Conservation (phyloP, 2,113 vertebrate species). For the Pachyramphus minor region DNA sequence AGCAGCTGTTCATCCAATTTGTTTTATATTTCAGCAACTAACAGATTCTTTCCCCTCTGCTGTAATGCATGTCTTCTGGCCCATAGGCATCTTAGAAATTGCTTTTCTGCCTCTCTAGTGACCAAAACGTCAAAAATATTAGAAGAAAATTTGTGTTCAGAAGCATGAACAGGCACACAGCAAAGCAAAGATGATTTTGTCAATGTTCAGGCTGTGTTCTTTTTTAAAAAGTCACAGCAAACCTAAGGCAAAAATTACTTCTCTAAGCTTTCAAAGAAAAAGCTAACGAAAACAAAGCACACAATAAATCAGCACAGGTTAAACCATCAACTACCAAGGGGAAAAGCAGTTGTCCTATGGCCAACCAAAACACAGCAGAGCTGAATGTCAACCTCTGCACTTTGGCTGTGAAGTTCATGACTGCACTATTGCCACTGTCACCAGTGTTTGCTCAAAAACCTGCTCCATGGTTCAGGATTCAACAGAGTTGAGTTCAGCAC, state of each 20-base stretch:
- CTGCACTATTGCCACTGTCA: background rate
- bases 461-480: background rate
- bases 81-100: conserved; percentile 54
- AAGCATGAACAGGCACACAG: conserved; percentile 23
- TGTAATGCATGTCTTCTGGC: conserved; percentile 52
- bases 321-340: background rate
- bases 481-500: background rate
- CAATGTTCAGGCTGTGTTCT: background rate
- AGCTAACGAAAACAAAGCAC: background rate
- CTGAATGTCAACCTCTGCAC: background rate
- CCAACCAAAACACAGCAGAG: background rate
- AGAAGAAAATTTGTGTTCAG: conserved; percentile 46
- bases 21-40: conserved; percentile 68
- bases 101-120: conserved; percentile 48
- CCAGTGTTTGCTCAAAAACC: background rate
- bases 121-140: conserved; percentile 53
- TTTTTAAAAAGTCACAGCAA: conserved; percentile 29
- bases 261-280: background rate
- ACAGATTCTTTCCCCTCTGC: conserved; percentile 61
- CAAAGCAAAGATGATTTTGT: conserved; percentile 48
- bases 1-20: conserved; percentile 72
- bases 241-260: conserved; percentile 49
- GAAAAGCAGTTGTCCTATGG: background rate
- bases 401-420: background rate
- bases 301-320: background rate